Base-by-base conservation (phyloP, 2,113 vertebrate species). In the Vulpes vulpes region DNA sequence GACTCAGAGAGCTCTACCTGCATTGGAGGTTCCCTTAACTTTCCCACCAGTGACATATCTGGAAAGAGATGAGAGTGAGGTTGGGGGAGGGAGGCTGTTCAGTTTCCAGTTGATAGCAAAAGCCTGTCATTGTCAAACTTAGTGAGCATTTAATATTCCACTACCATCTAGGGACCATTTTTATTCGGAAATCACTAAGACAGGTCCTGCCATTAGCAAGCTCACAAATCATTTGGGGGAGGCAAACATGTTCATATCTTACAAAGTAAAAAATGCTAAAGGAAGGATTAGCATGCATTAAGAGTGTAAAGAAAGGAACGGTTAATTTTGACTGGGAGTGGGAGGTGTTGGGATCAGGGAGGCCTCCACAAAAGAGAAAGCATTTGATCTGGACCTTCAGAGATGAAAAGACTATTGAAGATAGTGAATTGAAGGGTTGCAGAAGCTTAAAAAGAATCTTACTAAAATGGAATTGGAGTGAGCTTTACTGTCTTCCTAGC, bases 361-460 rank as follows among this genome's bases (percentile, higher is more conserved):
- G 78, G n/a, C 32, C 51, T 95, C 62, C 67, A 27, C 35, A 80
- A 80, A 96, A 79, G 80, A 95, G 93, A 96, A 93, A 30, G 12
- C 76, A 65, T 96, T 97, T 97, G 89, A 94, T 86, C 55, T 91
- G 84, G 90, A 96, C 84, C 90, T 83, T 83, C 69, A n/a, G 86
- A 91, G 76, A 94, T 90, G 90, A 96, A 96, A 98, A 95, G 88
- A 59, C 94, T 92, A 91, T 92, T 92, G 95, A 96, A 97, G 87
- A 80, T 1, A 79, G 67, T 71, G 92, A 94, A 95, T 55, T 93
- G 82, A 88, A 97, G 95, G 93, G 87, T 60, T 95, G 69, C 83
- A 96, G 64, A 87, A 82, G 81, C 93, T 93, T 94, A 67, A 67
- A 97, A 93, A 67, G 71, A 73, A 60, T 96, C 78, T 84, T 23